Evolutionary conservation across 2,797 vertebrate genomes (phyloP), one percentile per base, ranked within the genome.

Genomic region (Telmatherina bonti): DNA sequence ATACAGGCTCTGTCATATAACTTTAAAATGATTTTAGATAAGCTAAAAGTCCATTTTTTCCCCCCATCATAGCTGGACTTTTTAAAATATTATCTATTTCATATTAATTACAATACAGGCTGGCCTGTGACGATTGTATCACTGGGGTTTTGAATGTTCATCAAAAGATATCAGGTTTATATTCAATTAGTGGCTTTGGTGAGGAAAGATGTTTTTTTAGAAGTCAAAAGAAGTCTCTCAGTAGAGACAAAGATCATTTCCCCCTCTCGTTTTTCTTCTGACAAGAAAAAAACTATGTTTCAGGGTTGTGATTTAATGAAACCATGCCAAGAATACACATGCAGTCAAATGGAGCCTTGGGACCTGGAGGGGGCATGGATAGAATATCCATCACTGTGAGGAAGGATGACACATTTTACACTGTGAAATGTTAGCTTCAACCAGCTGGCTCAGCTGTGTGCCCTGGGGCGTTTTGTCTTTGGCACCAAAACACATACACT

Each of bases 221-320:
- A 86, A 86, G 86, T 87, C 78, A 78, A 86, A 82, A 15, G 66
- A 70, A 38, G 62, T 24, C 58, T 80, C 68, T 78, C 65, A 30
- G 43, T 70, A 62, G 62, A 88, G 82, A 85, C 78, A 85, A 78
- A 83, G 75, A 84, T 88, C 81, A 52, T 84, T 73, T 79, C 83
- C 80, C 81, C 73, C 62, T 15, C 15, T 82, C 75, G 78, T 80
- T 70, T 65, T 41, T 62, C 51, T 55, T 70, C 53, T 80, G 75
- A 88, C 72, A 55, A 66, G 75, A 66, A 51, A 62, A n/a, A n/a
- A 71, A 79, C 49, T 82, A 76, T 49, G 67, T 87, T 70, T 68
- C 55, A 82, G 70, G 35, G 41, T 70, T 75, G 56, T 88, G 83
- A 89, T 86, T 70, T 86, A 76, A 90, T 91, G 79, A 86, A 87